A percentile compares a stretch with the other conserved stretches of the same genome.
These are phyloP conservation scores for Cacoxenus indagator DNA, from an alignment of 2,888 invertebrate genomes.

Conservation along the genomic window DNA sequence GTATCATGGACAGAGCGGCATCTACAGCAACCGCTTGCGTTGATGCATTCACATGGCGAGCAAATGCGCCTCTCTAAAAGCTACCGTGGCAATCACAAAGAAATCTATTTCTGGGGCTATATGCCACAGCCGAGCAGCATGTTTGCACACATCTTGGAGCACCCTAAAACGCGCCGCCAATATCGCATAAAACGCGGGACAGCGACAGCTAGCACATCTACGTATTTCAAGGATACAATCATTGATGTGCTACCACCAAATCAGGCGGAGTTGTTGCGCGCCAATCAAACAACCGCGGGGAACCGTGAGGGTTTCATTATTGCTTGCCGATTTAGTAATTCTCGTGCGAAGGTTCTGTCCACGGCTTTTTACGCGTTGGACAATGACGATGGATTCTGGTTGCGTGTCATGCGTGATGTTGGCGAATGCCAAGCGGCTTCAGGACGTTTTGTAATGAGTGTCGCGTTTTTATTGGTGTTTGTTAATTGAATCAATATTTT, in stretches of 20 bases:
- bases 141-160: not conserved
- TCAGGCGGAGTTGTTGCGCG: not conserved
- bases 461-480: not conserved
- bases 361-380: not conserved
- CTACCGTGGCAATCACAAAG: constrained; percentile 22
- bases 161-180: not conserved
- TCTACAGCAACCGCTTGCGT: constrained; percentile 35
- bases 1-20: constrained; percentile 28
- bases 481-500: not conserved
- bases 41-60: constrained; percentile 28
- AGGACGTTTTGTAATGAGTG: not conserved
- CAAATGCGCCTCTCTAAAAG: not conserved
- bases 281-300: not conserved
- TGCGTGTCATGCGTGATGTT: not conserved
- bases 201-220: not conserved
- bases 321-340: not conserved
- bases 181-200: not conserved
- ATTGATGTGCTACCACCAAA: not conserved
- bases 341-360: no score
- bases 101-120: constrained; percentile 48
- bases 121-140: constrained; percentile 33
- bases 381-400: not conserved
- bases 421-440: not conserved
- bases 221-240: not conserved
- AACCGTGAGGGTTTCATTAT: constrained; percentile 5